Percentiles rank a stretch among this genome's conserved stretches.
phyloP scores from a whole-genome alignment of 2,113 vertebrate species.

The Oreotrochilus melanogaster region DNA sequence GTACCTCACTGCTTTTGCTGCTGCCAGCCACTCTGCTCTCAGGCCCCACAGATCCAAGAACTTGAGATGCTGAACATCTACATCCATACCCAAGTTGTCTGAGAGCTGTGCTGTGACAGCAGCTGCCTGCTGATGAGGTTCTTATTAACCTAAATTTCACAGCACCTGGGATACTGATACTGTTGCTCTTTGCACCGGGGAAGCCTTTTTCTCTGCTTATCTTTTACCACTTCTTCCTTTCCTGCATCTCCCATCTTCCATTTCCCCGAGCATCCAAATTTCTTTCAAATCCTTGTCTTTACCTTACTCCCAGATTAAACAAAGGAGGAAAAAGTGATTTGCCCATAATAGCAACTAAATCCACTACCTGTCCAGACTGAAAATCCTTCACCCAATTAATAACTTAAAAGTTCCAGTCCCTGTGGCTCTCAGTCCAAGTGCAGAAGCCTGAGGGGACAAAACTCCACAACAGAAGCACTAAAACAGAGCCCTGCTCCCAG shows the following conservation, averaged over 20 bases:
- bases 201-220: not conserved
- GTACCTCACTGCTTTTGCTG: fast-evolving
- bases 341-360: not conserved
- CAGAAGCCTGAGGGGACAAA: not conserved
- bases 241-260: not conserved
- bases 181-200: not conserved
- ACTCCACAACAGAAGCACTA: not conserved
- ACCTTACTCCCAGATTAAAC: not conserved
- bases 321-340: not conserved
- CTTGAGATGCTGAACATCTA: not conserved
- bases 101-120: not conserved
- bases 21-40: not conserved
- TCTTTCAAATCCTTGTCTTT: not conserved
- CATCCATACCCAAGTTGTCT: not conserved
- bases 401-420: not conserved
- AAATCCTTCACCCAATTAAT: not conserved
- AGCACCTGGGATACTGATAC: fast-evolving
- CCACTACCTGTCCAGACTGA: not conserved
- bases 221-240: not conserved
- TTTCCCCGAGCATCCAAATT: not conserved
- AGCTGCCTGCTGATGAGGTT: not conserved
- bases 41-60: not conserved
- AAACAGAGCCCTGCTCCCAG: not conserved
- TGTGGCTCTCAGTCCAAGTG: not conserved
- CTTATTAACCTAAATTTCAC: not conserved